Evolutionary conservation across 2,797 vertebrate genomes (phyloP).

Genomic region (Mastacembelus armatus): DNA sequence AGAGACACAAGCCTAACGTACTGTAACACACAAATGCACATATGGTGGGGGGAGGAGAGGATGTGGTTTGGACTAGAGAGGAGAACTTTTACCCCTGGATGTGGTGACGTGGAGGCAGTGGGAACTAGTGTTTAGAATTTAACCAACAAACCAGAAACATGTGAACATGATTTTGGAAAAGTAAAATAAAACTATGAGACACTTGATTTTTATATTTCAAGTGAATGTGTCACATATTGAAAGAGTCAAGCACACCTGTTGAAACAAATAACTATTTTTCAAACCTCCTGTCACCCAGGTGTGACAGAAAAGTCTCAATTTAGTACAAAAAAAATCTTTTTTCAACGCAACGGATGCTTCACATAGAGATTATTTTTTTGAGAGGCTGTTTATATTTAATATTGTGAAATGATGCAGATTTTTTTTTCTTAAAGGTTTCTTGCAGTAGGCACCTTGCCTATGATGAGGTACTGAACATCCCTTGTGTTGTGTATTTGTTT

Average conservation of each 20-base stretch:
- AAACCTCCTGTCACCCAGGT: slow-evolving; percentile 14
- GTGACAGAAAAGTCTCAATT: slow-evolving; percentile 26
- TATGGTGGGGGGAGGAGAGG: neutral
- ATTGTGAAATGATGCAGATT: slow-evolving; percentile 69
- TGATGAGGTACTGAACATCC: slow-evolving; percentile 26
- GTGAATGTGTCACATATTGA: slow-evolving; percentile 47
- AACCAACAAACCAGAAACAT: slow-evolving; percentile 55
- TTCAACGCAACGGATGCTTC: slow-evolving; percentile 32
- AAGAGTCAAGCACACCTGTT: slow-evolving; percentile 29
- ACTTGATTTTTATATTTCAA: slow-evolving; percentile 50
- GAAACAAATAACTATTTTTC: slow-evolving; percentile 34
- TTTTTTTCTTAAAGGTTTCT: slow-evolving; percentile 46
- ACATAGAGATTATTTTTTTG: slow-evolving; percentile 76
- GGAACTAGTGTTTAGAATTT: neutral
- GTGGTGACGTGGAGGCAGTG: slow-evolving; percentile 85
- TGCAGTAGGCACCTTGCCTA: slow-evolving; percentile 24
- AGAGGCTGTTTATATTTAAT: slow-evolving; percentile 80
- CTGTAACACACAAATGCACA: slow-evolving; percentile 33
- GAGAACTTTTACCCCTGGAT: slow-evolving; percentile 48
- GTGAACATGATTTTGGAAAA: slow-evolving; percentile 27
- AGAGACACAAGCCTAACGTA: slow-evolving; percentile 15
- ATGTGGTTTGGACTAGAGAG: slow-evolving; percentile 29
- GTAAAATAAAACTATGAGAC: neutral
- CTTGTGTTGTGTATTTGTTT: slow-evolving; percentile 43
- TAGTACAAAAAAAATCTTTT: slow-evolving; percentile 32